Base-by-base conservation (phyloP, 2,888 invertebrate species). In the Napeogenes inachia region DNA sequence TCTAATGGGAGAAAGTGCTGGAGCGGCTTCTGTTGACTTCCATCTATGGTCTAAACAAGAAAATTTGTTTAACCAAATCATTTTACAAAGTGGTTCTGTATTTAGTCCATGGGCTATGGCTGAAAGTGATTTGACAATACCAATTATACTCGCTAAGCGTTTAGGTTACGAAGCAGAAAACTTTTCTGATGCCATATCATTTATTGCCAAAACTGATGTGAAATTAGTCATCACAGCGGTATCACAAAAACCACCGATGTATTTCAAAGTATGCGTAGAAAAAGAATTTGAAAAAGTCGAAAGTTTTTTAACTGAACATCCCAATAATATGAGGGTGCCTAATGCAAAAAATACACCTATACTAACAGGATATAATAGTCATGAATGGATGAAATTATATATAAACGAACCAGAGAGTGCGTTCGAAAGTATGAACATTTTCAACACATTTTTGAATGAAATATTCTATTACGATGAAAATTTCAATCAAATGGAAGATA, bases 1-100 rank as follows among this genome's bases (percentile, higher is more conserved):
- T 0, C 60, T 85, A 60, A 76, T 74, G 60, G 85, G 85, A 3
- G 76, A 80, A 42, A 85, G 85, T 59, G 81, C 85, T 38, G 85
- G 85, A 1, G 78, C 69, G 3, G 64, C 42, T 35, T 76, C 82
- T 0, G 77, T 77, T 2, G 79, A 81, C 66, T 67, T 79, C 0
- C 84, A 83, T 35, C 65, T 84, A n/a, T 57, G 72, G n/a, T 80
- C 75, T 13, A 68, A 71, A 3, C 54, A 76, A 42, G 79, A 81
- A 66, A 76, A 75, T 35, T 62, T 84, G 21, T 85, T 79, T 59
- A 72, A 79, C 58, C 73, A 79, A 63, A 75, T 73, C 0, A 82
- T 86, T 13, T 58, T 79, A 59, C 81, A 85, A 67, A 85, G 85
- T 61, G 84, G 81, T 0, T 69, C 70, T 10, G 58, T 75, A 2